Percentiles rank a stretch among this genome's conserved stretches.
These are phyloP conservation scores for Macrophya annulata DNA, from an alignment of 2,888 invertebrate species.

Conservation along the genomic window DNA sequence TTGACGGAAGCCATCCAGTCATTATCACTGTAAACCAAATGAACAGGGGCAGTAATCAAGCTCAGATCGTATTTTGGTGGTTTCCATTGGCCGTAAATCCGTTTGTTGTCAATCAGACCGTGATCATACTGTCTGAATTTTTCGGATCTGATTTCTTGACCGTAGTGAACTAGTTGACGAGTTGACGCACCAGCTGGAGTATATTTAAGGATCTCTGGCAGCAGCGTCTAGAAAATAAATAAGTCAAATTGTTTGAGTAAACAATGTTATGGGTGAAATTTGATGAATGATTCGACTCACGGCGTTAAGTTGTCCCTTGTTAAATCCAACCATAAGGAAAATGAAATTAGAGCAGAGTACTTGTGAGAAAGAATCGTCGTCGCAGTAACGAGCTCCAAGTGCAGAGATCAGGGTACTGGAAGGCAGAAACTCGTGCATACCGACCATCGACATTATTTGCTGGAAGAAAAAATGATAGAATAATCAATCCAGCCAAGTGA, in stretches of 20 bases:
- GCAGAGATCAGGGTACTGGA: slow-evolving; percentile 73
- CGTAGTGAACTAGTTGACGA: slow-evolving; percentile 87
- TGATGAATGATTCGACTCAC: slow-evolving; percentile 71
- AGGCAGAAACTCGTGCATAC: slow-evolving; percentile 86
- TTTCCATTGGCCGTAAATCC: slow-evolving; percentile 80
- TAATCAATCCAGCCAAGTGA: not conserved
- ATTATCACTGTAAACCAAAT: slow-evolving; percentile 84
- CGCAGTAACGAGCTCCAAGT: slow-evolving; percentile 81
- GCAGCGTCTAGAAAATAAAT: slow-evolving; percentile 81
- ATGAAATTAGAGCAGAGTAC: slow-evolving; percentile 85
- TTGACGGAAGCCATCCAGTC: slow-evolving; percentile 84
- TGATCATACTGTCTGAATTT: slow-evolving; percentile 75
- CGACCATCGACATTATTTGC: slow-evolving; percentile 79
- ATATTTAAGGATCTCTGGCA: slow-evolving; percentile 86
- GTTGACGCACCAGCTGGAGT: slow-evolving; percentile 87
- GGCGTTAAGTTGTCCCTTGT: slow-evolving; percentile 81
- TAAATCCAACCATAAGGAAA: slow-evolving; percentile 85
- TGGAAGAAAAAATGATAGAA: slow-evolving; percentile 67
- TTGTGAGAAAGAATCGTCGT: slow-evolving; percentile 81
- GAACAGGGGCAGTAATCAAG: slow-evolving; percentile 83
- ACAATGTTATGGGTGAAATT: not conserved
- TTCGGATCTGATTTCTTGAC: slow-evolving; percentile 82
- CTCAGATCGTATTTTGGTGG: slow-evolving; percentile 84
- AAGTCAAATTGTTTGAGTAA: not conserved
- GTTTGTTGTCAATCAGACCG: slow-evolving; percentile 80